Conservation (phyloP, 2,888 invertebrate genomes). For the Lycocerus yunnanus region DNA sequence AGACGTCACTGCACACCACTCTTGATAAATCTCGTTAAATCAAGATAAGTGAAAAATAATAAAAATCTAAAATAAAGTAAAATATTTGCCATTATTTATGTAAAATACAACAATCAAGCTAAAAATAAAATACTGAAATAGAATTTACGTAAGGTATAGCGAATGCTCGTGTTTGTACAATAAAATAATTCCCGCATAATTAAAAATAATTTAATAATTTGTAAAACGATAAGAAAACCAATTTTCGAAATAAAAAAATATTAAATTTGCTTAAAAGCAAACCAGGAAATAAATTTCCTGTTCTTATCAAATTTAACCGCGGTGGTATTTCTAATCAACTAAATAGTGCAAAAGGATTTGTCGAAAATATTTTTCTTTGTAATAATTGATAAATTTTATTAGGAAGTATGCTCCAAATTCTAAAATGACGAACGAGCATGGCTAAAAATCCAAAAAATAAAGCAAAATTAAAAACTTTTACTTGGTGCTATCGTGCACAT, state of each 20-base stretch:
- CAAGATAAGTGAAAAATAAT: background rate
- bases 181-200: background rate
- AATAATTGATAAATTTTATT: background rate
- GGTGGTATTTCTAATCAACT: background rate
- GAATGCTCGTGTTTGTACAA: background rate
- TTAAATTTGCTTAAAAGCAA: background rate
- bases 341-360: background rate
- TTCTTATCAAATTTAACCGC: background rate
- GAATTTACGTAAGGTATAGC: slow-evolving; percentile 6
- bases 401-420: background rate
- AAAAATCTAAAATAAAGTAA: background rate
- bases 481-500: background rate
- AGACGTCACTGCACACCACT: too few relatives aligned
- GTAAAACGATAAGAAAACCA: background rate
- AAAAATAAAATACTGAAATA: slow-evolving; percentile 22
- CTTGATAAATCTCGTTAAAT: background rate
- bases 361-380: background rate
- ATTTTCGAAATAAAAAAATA: background rate
- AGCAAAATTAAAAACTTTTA: background rate
- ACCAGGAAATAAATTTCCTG: background rate
- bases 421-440: background rate
- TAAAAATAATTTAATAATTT: background rate
- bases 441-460: background rate
- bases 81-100: background rate
- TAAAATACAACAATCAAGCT: background rate